These are phyloP conservation scores for Huso huso DNA, from an alignment of 2,797 vertebrate species.

Conservation along the genomic window DNA sequence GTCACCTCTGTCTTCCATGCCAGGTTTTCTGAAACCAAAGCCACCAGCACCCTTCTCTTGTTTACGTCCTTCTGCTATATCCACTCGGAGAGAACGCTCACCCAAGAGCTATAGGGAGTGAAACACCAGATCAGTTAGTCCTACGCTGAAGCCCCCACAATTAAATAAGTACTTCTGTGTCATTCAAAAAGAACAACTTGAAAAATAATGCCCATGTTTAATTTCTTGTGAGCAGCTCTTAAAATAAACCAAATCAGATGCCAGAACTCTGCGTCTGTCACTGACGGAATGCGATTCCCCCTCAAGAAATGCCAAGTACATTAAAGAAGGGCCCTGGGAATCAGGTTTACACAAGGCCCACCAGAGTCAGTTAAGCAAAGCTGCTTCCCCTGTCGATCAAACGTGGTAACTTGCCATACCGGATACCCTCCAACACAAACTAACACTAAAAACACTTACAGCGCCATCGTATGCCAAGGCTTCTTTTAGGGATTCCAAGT, in stretches of 20 bases:
- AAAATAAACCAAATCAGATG: too few relatives aligned
- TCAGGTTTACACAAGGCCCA: too few relatives aligned
- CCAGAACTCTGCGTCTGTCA: too few relatives aligned
- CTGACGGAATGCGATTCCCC: too few relatives aligned
- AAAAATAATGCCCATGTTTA: too few relatives aligned
- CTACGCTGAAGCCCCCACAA: not conserved
- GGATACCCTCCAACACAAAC: not conserved
- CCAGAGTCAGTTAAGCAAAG: too few relatives aligned
- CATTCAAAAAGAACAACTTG: not conserved
- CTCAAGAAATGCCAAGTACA: too few relatives aligned
- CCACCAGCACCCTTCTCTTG: constrained; percentile 78
- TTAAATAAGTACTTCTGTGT: not conserved
- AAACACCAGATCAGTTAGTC: constrained; percentile 4
- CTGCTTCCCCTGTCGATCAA: too few relatives aligned
- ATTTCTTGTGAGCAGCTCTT: too few relatives aligned
- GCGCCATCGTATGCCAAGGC: constrained; percentile 90
- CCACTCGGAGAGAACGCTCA: constrained; percentile 83
- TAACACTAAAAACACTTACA: constrained; percentile 64
- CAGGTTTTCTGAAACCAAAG: constrained; percentile 88
- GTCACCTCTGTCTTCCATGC: constrained; percentile 80
- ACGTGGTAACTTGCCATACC: not conserved
- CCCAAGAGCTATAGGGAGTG: constrained; percentile 67
- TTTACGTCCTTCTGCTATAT: constrained; percentile 92
- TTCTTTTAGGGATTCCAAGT: constrained; percentile 94
- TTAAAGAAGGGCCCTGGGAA: too few relatives aligned